Evolutionary conservation across 2,797 vertebrate genomes (phyloP).

Genomic region (Anisognathus igniventris): DNA sequence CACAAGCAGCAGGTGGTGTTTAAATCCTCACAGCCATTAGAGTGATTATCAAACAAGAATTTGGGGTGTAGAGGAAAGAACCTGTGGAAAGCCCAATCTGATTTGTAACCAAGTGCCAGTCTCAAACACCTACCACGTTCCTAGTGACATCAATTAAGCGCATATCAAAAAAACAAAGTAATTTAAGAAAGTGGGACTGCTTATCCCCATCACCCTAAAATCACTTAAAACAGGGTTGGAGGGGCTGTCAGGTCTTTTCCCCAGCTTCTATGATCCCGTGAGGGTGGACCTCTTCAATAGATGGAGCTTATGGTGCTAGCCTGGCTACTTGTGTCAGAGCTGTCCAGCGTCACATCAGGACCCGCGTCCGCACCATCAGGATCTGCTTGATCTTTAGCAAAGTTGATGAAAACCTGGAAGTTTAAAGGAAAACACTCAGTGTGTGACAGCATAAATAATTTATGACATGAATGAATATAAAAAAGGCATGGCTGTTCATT

Average conservation of each 20-base stretch:
- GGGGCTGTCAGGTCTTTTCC: background rate
- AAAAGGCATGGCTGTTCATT: background rate
- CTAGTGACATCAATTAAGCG: conserved; percentile 17
- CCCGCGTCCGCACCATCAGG: conserved; percentile 29
- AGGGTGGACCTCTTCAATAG: conserved; percentile 16
- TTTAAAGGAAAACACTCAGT: conserved; percentile 44
- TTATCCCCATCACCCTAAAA: background rate
- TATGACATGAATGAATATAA: background rate
- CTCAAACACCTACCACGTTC: background rate
- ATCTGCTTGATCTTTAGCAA: conserved; percentile 84
- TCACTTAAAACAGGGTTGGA: background rate
- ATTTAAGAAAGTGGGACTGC: background rate
- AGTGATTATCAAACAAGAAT: background rate
- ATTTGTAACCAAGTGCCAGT: background rate
- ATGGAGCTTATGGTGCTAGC: conserved; percentile 50
- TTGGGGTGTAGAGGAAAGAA: background rate
- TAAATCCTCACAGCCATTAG: background rate
- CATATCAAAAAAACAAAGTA: background rate
- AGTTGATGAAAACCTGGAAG: conserved; percentile 94
- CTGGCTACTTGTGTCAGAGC: conserved; percentile 66
- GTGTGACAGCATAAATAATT: background rate
- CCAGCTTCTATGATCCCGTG: background rate
- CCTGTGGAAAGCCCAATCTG: background rate
- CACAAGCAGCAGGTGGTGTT: background rate
- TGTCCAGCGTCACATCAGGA: conserved; percentile 30